Evolutionary conservation across 2,888 invertebrate genomes (phyloP), one percentile per base, ranked within the genome.

Genomic region (Agrotis clavis): DNA sequence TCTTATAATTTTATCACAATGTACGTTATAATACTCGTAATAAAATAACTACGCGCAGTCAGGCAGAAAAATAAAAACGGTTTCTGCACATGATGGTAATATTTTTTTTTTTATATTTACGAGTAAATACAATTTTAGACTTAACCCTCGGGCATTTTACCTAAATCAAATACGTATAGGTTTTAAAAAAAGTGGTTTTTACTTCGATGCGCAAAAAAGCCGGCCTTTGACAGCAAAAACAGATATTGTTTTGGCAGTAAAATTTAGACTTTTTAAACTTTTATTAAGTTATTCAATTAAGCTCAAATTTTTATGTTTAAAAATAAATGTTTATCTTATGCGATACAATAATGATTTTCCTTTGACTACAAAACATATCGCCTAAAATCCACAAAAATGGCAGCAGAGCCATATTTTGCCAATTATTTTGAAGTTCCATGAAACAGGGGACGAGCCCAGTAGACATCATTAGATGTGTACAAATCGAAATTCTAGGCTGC

Each of bases 1-100:
- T 71, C 47, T 50, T 53, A 54, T 60, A 60, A 30, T 67, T 65
- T 79, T 74, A 35, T 54, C 45, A 75, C 51, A 75, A 63, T 48
- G 48, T 35, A 45, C 16, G 48, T 14, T 60, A 41, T 11, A 30
- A 54, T 41, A n/a, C n/a, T n/a, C n/a, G n/a, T n/a, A 64, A 59
- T 60, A 74, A 47, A 64, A 54, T 60, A 18, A 9, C 45, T 45
- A 35, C 14, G 1, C 9, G 70, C 56, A 30, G 54, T 56, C 59
- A 74, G 25, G 48, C 59, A 47, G n/a, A 5, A 14, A 21, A n/a
- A 50, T 14, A n/a, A 51, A 61, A 13, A 74, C 14, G n/a, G 41
- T 47, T 72, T 71, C 50, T 50, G 16, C n/a, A 51, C n/a, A 25
- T 56, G 60, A 56, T 60, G 48, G 11, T 4, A 21, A 47, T 41